Base-by-base conservation (phyloP, 1,140 invertebrate genomes). In the Camponotus pennsylvanicus region DNA sequence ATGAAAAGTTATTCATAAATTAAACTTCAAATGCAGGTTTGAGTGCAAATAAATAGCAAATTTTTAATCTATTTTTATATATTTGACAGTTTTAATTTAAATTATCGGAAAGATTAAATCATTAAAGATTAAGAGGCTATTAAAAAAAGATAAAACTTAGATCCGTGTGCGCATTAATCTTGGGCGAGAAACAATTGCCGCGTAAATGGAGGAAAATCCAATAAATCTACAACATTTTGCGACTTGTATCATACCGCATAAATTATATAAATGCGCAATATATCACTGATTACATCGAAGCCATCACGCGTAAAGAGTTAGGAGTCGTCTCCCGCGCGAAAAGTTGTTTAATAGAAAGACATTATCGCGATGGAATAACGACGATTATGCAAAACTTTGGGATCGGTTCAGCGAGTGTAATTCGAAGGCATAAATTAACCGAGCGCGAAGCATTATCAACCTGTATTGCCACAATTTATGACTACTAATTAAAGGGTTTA, bases 401-500 rank as follows among this genome's bases (percentile, higher is more conserved):
- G 69, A 83, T 83, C 79, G 49, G 76, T 86, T 86, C 64, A 49
- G 40, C 66, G 77, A 85, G 49, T 63, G 59, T 78, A 88, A 85
- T 86, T 80, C 85, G 32, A 52, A 67, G 37, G 87, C 91, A 91
- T 93, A 93, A 93, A 93, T 93, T 93, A 93, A 90, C 92, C 88
- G 80, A 88, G 91, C 91, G 90, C 91, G 90, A 88, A 90, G 91
- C 92, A 93, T 93, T 93, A 93, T 93, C 91, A 90, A 93, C 89
- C 91, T 92, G 91, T 93, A 93, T 93, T 92, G 90, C 90, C 89
- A 90, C 91, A 93, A 93, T 93, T 93, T 93, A 93, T 93, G 91
- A 90, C 91, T 91, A 86, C 91, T 93, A 93, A 93, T 93, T 93
- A 93, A 93, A 93, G 93, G 92, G 90, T 92, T 93, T 93, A 93